These are phyloP conservation scores for Pitangus sulphuratus DNA, from an alignment of 2,797 vertebrate species.

Conservation along the genomic window DNA sequence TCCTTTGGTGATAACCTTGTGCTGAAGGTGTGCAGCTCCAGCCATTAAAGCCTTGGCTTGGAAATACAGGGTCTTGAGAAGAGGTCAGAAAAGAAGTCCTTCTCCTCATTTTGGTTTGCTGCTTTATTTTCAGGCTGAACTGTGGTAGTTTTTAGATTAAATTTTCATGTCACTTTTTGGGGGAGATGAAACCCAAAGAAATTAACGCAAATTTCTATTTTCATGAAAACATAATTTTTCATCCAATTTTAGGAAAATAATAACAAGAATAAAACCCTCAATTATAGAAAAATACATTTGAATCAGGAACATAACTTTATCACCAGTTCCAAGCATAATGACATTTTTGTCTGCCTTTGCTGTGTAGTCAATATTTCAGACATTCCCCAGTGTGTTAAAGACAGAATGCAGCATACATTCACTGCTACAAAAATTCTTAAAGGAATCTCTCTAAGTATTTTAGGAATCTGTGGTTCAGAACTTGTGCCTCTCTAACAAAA, in stretches of 20 bases:
- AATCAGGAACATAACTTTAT: background rate
- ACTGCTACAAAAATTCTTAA: background rate
- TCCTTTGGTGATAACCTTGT: background rate
- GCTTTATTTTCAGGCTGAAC: background rate
- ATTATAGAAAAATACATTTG: background rate
- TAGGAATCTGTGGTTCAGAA: background rate
- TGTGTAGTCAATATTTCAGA: background rate
- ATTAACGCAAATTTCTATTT: background rate
- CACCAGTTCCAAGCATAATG: background rate
- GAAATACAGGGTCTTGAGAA: background rate
- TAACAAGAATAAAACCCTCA: background rate
- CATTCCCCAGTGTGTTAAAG: background rate
- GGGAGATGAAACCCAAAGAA: background rate
- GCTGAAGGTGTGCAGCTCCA: background rate
- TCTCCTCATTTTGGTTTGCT: background rate
- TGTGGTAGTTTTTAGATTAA: background rate
- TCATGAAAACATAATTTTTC: background rate
- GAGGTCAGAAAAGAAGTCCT: background rate
- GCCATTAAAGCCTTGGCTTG: background rate
- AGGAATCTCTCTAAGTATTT: background rate
- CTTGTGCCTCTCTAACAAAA: background rate
- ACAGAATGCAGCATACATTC: background rate
- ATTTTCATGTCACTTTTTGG: accelerated
- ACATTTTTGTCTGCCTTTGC: background rate
- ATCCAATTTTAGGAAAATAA: background rate